Conservation (phyloP, 2,113 vertebrate species). For the Sinosuthora webbiana region DNA sequence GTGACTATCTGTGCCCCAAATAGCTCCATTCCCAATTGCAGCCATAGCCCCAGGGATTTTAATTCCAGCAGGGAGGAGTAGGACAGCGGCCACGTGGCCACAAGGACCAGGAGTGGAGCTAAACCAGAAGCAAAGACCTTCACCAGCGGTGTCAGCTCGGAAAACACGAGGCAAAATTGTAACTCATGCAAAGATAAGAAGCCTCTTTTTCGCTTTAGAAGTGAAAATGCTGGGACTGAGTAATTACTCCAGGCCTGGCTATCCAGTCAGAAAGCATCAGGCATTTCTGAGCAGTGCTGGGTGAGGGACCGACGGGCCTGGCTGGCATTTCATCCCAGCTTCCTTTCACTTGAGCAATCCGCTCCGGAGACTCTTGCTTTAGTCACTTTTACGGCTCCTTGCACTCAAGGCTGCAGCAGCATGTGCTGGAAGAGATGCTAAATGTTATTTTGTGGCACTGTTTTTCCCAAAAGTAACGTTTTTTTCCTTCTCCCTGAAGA, state of each 20-base stretch:
- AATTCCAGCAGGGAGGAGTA: neutral
- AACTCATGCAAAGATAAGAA: neutral
- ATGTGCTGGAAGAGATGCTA: constrained; percentile 3
- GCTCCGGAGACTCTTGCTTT: neutral
- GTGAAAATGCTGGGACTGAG: neutral
- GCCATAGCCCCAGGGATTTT: neutral
- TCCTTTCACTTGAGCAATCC: constrained; percentile 54
- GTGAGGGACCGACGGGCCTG: neutral
- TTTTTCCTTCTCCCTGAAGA: neutral
- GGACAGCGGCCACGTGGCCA: neutral
- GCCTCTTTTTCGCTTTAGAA: neutral
- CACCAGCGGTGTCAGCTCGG: neutral
- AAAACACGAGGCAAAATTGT: neutral
- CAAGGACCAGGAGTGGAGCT: neutral
- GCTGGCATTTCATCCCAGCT: constrained; percentile 44
- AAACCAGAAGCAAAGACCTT: neutral
- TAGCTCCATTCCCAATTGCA: neutral
- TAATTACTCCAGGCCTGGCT: constrained; percentile 19
- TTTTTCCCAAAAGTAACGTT: neutral
- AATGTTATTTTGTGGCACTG: neutral
- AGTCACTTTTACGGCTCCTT: neutral
- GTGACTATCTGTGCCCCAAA: neutral
- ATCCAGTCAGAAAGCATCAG: constrained; percentile 56
- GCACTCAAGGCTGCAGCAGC: neutral
- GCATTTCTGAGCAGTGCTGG: neutral